Percentiles rank a stretch among this genome's conserved stretches.
phyloP scores from a whole-genome alignment of 2,797 vertebrate species.

The Pogonophryne albipinna region DNA sequence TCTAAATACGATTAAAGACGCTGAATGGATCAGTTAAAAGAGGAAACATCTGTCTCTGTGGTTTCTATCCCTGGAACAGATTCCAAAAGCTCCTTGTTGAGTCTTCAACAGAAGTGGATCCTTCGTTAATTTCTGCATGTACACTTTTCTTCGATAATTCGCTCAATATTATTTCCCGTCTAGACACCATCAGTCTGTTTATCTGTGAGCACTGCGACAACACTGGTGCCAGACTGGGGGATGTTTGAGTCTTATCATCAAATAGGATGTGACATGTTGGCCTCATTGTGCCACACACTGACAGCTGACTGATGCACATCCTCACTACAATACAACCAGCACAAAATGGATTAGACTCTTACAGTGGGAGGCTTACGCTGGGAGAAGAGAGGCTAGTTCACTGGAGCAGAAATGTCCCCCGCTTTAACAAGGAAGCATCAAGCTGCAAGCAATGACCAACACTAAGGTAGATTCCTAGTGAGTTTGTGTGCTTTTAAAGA shows the following conservation, averaged over 20 bases:
- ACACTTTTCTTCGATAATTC: background rate
- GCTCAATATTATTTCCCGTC: too few relatives aligned
- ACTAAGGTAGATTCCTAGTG: background rate
- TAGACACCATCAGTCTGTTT: conserved; percentile 1
- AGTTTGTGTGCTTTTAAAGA: background rate
- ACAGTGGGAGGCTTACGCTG: conserved; percentile 26
- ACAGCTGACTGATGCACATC: conserved; percentile 49
- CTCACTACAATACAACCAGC: conserved; percentile 49
- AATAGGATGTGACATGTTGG: conserved; percentile 54
- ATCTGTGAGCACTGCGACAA: background rate
- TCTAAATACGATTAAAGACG: background rate
- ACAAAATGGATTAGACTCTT: conserved; percentile 44
- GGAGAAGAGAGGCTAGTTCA: background rate
- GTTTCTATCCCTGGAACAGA: background rate
- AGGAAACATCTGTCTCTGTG: conserved; percentile 32
- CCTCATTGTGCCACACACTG: conserved; percentile 46
- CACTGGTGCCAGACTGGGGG: conserved; percentile 24
- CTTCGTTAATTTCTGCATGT: background rate
- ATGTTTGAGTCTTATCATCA: conserved; percentile 18
- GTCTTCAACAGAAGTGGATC: background rate
- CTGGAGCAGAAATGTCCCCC: background rate
- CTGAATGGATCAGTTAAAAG: background rate
- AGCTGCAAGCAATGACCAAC: background rate
- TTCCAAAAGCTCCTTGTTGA: background rate
- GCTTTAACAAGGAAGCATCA: background rate